Conservation (phyloP, 2,113 vertebrate species). For the Percina caprodes region DNA sequence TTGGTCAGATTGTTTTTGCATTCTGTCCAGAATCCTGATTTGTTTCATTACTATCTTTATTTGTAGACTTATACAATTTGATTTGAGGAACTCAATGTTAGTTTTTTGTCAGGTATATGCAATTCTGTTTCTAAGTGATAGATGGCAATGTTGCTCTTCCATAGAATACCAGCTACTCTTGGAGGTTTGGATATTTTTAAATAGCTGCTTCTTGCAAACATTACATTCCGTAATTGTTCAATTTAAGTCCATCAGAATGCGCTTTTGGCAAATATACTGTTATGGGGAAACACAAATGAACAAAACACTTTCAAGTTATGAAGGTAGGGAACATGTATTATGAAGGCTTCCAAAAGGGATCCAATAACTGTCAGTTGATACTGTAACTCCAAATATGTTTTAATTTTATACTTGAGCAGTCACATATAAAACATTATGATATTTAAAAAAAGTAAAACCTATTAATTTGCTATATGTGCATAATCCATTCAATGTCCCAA, state of each 20-base stretch:
- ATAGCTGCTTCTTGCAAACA: conserved; percentile 34
- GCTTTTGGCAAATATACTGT: conserved; percentile 44
- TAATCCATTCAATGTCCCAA: neutral
- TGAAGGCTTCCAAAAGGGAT: conserved; percentile 12
- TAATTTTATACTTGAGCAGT: conserved; percentile 32
- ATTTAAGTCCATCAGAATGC: conserved; percentile 49
- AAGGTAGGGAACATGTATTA: conserved; percentile 13
- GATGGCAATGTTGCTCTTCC: conserved; percentile 95
- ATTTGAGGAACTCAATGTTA: neutral
- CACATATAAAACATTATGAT: neutral
- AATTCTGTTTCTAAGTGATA: conserved; percentile 77
- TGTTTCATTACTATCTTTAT: neutral
- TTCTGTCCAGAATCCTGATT: neutral
- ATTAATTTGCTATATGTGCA: neutral
- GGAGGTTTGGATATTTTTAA: conserved; percentile 16
- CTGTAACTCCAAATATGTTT: conserved; percentile 15
- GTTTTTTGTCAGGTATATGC: conserved; percentile 20
- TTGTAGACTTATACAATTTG: neutral
- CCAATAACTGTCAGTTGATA: conserved; percentile 10
- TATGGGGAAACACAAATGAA: conserved; percentile 50
- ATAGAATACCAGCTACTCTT: conserved; percentile 38
- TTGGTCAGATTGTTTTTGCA: neutral
- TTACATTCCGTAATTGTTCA: conserved; percentile 54
- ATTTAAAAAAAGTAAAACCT: neutral
- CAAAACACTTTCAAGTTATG: conserved; percentile 28